phyloP scores from a whole-genome alignment of 2,797 vertebrate species.

The Amazonetta brasiliensis region DNA sequence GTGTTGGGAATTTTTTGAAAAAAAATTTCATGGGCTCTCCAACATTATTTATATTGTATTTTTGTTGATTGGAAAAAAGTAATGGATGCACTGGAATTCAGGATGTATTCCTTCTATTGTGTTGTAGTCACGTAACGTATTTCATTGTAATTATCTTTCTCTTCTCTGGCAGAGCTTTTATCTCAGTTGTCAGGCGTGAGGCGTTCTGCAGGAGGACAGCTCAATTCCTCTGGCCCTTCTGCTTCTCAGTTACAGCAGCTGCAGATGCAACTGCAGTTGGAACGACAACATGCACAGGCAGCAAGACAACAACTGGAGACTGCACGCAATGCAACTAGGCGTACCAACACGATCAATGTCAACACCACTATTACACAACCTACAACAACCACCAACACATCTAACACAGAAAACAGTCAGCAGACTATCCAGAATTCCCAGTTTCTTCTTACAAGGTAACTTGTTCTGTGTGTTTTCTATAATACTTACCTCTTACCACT shows the following conservation, averaged over 20 bases:
- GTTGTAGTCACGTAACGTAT: not conserved
- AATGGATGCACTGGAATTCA: not conserved
- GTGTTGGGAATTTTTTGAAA: not conserved
- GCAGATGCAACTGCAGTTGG: conserved; percentile 99
- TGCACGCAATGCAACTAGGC: conserved; percentile 89
- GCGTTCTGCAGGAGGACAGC: conserved; percentile 94
- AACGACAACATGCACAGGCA: conserved; percentile 95
- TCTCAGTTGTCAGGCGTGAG: conserved; percentile 98
- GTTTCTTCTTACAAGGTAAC: conserved; percentile 96
- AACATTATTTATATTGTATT: not conserved
- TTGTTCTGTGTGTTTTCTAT: not conserved
- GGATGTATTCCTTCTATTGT: not conserved
- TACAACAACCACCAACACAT: conserved; percentile 84
- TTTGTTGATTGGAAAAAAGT: not conserved
- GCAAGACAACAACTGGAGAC: conserved; percentile 96
- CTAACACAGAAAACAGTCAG: conserved; percentile 88
- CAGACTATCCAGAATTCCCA: conserved; percentile 92
- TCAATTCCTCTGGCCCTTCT: conserved; percentile 96
- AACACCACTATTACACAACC: conserved; percentile 89
- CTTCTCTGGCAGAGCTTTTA: conserved; percentile 88
- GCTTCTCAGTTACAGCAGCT: conserved; percentile 98
- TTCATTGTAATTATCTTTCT: not conserved
- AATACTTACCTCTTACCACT: not conserved
- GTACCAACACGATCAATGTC: conserved; percentile 90
- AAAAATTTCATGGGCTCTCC: not conserved